Percentiles rank a stretch among this genome's conserved stretches.
phyloP scores from a whole-genome alignment of 1,140 invertebrate genomes.

The Holcopasites calliopsidis region DNA sequence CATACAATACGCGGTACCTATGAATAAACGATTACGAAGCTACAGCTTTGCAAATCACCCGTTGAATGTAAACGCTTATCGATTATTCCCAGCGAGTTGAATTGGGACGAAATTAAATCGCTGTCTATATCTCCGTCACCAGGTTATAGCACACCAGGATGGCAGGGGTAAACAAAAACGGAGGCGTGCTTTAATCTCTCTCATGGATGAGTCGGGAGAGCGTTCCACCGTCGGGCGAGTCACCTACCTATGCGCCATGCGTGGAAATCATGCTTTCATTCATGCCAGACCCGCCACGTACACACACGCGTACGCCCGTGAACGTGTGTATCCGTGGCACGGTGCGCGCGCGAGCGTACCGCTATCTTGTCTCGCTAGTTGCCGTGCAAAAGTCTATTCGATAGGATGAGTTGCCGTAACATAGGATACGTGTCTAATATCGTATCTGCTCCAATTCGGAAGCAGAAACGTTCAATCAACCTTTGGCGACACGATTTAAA shows the following conservation, averaged over 20 bases:
- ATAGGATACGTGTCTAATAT: no score
- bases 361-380: conserved; percentile 22
- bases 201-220: conserved; percentile 16
- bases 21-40: background rate
- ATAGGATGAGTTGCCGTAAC: conserved; percentile 16
- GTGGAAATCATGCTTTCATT: conserved; percentile 74
- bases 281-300: conserved; percentile 67
- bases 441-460: no score
- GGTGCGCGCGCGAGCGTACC: conserved; percentile 1
- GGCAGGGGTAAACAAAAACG: background rate
- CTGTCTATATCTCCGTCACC: conserved; percentile 15
- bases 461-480: no score
- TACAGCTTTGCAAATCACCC: background rate
- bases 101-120: background rate
- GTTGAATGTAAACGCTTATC: conserved; percentile 28
- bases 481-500: no score
- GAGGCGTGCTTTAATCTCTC: conserved; percentile 10
- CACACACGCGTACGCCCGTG: background rate
- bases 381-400: background rate
- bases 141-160: background rate
- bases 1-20: background rate
- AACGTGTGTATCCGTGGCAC: background rate
- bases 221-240: conserved; percentile 18
- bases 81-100: conserved; percentile 1
- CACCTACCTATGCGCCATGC: conserved; percentile 66